phyloP scores from a whole-genome alignment of 2,888 invertebrate species.

The Drosophila neutralis region DNA sequence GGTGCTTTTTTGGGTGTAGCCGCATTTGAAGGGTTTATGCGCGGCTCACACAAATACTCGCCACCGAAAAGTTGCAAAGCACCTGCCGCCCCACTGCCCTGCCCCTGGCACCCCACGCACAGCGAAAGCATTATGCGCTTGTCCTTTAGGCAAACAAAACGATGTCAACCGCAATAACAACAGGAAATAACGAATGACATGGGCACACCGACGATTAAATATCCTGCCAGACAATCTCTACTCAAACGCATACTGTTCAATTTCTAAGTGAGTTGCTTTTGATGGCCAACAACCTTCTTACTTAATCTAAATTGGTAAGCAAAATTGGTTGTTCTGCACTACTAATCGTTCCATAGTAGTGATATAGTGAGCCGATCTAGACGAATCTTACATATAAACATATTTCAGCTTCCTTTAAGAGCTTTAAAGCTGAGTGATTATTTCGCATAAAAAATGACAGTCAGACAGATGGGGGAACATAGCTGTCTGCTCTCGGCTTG shows the following conservation, averaged over 20 bases:
- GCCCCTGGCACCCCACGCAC: conserved; percentile 9
- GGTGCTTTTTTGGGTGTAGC: conserved; percentile 12
- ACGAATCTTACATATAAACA: background rate
- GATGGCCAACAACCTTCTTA: background rate
- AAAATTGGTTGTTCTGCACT: background rate
- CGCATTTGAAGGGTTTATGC: conserved; percentile 79
- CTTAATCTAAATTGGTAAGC: background rate
- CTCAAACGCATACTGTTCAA: background rate
- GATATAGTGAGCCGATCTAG: background rate
- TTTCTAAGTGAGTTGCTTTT: background rate
- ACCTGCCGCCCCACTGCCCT: conserved; percentile 33
- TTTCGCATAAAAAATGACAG: background rate
- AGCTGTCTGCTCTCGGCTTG: background rate
- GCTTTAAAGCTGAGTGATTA: background rate
- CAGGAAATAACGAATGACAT: background rate
- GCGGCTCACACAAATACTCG: conserved; percentile 75
- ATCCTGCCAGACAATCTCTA: background rate
- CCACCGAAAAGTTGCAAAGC: conserved; percentile 36
- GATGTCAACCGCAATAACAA: conserved; percentile 79
- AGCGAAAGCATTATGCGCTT: conserved; percentile 39
- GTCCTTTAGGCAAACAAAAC: conserved; percentile 77
- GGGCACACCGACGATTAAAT: background rate
- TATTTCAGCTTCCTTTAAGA: background rate
- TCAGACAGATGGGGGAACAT: background rate
- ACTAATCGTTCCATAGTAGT: background rate